These are phyloP conservation scores for Psephotus haematonotus DNA, from an alignment of 2,113 vertebrate species.

Conservation along the genomic window DNA sequence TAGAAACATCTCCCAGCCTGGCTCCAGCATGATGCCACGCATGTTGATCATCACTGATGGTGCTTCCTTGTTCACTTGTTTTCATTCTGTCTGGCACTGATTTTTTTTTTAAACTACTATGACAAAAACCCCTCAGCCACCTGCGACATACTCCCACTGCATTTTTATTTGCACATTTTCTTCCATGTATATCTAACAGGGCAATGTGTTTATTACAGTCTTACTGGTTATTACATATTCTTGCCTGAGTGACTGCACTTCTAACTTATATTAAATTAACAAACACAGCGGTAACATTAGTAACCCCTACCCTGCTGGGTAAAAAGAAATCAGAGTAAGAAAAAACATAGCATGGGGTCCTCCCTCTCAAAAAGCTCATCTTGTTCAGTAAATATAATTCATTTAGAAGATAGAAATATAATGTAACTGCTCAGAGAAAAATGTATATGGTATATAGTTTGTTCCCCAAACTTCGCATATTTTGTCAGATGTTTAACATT, in stretches of 20 bases:
- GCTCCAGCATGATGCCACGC: not conserved
- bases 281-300: not conserved
- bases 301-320: not conserved
- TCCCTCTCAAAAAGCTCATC: not conserved
- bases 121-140: not conserved
- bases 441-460: rapidly evolving
- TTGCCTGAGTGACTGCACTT: not conserved
- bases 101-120: not conserved
- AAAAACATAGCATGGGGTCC: not conserved
- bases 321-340: not conserved
- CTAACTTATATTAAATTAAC: not conserved
- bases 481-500: not conserved
- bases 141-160: not conserved
- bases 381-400: not conserved
- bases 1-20: not conserved
- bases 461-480: not conserved
- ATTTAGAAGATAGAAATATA: not conserved
- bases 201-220: not conserved
- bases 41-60: not conserved
- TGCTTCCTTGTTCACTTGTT: not conserved
- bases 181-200: not conserved
- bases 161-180: not conserved
- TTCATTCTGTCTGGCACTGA: not conserved
- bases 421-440: not conserved
- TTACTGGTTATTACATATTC: not conserved